Evolutionary conservation across 2,888 invertebrate species (phyloP), one percentile per base, ranked within the genome.

Genomic region (Melinaea menophilus): DNA sequence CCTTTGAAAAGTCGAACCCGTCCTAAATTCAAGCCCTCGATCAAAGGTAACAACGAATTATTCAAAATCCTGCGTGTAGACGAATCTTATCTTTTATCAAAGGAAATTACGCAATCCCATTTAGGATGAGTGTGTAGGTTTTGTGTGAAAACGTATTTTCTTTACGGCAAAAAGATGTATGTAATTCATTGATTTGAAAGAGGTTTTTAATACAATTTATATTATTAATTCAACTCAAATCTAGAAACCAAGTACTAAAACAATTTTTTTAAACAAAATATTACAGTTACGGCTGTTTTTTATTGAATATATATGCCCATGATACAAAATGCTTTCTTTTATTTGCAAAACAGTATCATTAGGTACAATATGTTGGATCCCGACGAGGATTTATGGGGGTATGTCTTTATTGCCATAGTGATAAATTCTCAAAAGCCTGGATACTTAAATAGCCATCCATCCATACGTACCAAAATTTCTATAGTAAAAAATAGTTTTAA

Each of bases 391-490:
- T 79, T 84, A 85, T 80, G 71, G 74, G 73, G 71, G 73, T 71
- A 74, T 73, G 71, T 78, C 80, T 80, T 84, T 85, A 85, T 84
- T 86, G 81, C 81, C 73, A 72, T 71, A 62, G 77, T 84, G 85
- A 85, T 82, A 82, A 82, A 85, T 84, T 79, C 76, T 78, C 76
- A 78, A 79, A 75, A 75, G 75, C 58, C 73, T 55, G 33, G 41
- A 51, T 51, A 51, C 51, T 51, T 4, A 51, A 51, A 31, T 51
- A 51, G 7, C 51, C 22, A 5, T 31, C 31, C 31, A 51, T 31
- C 31, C 5, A 51, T 11, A 31, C 7, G 41, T 41, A 51, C 31
- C 51, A n/a, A n/a, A 46, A 46, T n/a, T n/a, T n/a, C 46, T 46
- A 46, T 46, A 11, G 11, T n/a, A 12, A 46, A n/a, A n/a, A 46